Evolutionary conservation across 2,797 vertebrate genomes (phyloP).

Genomic region (Artibeus lituratus): DNA sequence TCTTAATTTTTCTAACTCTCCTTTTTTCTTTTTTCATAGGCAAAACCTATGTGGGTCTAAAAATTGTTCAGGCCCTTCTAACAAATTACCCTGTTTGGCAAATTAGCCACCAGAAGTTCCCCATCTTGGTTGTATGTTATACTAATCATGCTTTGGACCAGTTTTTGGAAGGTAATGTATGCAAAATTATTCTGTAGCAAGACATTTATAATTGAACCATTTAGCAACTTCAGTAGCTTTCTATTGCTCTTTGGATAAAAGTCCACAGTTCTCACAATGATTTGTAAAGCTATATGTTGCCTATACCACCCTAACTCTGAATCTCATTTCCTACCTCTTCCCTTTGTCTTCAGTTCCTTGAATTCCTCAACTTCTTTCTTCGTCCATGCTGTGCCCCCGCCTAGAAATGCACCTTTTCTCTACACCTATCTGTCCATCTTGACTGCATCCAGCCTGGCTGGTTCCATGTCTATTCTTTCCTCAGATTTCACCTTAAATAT

Average conservation of each 20-base stretch:
- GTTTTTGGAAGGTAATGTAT: conserved; percentile 93
- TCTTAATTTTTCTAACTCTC: conserved; percentile 27
- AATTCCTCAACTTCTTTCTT: neutral
- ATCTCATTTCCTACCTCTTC: neutral
- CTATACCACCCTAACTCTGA: neutral
- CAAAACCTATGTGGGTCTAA: conserved; percentile 94
- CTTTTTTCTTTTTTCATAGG: conserved; percentile 83
- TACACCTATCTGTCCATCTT: neutral
- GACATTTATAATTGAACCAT: neutral
- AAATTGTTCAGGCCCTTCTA: conserved; percentile 92
- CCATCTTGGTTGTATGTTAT: conserved; percentile 95
- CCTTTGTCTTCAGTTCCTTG: neutral
- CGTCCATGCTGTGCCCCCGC: neutral
- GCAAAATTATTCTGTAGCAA: neutral
- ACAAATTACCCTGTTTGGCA: conserved; percentile 84
- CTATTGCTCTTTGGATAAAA: neutral
- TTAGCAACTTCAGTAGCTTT: neutral
- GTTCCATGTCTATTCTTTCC: neutral
- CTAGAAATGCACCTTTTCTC: neutral
- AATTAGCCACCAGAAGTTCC: conserved; percentile 32
- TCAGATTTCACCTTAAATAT: neutral
- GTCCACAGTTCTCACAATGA: neutral
- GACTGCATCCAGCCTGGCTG: neutral
- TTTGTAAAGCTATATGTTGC: neutral
- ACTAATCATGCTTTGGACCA: conserved; percentile 98